Base-by-base conservation (phyloP, 2,113 vertebrate genomes). In the Halichoeres trimaculatus region DNA sequence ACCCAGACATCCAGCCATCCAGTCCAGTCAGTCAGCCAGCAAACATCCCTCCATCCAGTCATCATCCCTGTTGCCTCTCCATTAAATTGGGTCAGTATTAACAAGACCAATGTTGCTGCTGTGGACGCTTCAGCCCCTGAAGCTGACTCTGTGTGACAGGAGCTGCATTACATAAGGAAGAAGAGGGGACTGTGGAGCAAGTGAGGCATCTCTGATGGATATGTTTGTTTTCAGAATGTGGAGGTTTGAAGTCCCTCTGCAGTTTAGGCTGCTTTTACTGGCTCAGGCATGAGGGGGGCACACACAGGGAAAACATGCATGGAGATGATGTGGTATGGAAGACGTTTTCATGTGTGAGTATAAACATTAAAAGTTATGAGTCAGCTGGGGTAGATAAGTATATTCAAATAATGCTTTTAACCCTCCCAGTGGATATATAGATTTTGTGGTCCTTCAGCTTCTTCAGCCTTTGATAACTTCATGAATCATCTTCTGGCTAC, bases 71-170 rank as follows among this genome's bases (percentile, higher is more conserved):
- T 80, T 73, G 76, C 77, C 73, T 84, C 73, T 70, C 84, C 61
- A 80, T 83, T 84, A 89, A 91, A 93, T 30, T 89, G 75, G 91
- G 89, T 90, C 90, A 90, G 82, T 69, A 86, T 84, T 84, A 90
- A 91, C 86, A 89, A 82, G 86, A 80, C 56, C 75, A 73, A 55
- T 85, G 81, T 78, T 81, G 84, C 83, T 85, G 82, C 78, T 63
- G 85, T 69, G 66, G 78, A 77, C 80, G 84, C 72, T 56, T 83
- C 69, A 76, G 68, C 53, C 52, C 77, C 80, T 89, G 90, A 91
- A 76, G 89, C 88, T 91, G 87, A 90, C 88, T 74, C 59, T 73
- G 59, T 78, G 76, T 93, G 91, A 89, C 92, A 93, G 87, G 84
- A 84, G 70, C 74, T 77, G 76, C 19, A 40, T 94, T 93, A 91